A percentile compares a stretch with the other conserved stretches of the same genome.
Evolutionary conservation across 2,888 invertebrate species (phyloP).

Genomic region (Acanthosepion lycidas): DNA sequence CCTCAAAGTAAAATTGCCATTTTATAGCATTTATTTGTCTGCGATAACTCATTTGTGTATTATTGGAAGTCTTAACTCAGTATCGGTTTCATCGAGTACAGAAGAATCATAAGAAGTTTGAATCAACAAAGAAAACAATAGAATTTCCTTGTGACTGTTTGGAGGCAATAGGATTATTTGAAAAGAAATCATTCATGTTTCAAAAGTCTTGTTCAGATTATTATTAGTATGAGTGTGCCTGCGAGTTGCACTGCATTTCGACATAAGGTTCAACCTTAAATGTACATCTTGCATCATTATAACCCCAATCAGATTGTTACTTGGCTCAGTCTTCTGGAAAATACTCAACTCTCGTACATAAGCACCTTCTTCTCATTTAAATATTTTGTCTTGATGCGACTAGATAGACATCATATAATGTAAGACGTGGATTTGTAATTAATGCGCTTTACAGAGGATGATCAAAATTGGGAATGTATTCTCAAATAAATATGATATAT

Average conservation of each 20-base stretch:
- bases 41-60: background rate
- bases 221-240: background rate
- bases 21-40: too few relatives aligned
- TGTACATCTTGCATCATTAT: background rate
- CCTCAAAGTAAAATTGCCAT: background rate
- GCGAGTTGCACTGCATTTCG: background rate
- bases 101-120: background rate
- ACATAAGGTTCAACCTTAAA: background rate
- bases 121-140: background rate
- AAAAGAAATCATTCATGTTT: background rate
- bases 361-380: background rate
- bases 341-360: background rate
- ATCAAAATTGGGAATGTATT: too few relatives aligned
- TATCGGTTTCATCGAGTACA: background rate
- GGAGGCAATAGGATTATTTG: background rate
- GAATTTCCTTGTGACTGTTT: background rate
- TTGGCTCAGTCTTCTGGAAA: background rate
- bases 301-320: background rate
- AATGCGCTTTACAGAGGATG: too few relatives aligned
- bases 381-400: background rate
- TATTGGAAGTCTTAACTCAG: background rate
- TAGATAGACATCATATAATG: background rate
- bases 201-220: background rate
- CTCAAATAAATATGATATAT: too few relatives aligned
- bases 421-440: background rate